Evolutionary conservation across 1,140 invertebrate genomes (phyloP).

Genomic region (Pantala flavescens): DNA sequence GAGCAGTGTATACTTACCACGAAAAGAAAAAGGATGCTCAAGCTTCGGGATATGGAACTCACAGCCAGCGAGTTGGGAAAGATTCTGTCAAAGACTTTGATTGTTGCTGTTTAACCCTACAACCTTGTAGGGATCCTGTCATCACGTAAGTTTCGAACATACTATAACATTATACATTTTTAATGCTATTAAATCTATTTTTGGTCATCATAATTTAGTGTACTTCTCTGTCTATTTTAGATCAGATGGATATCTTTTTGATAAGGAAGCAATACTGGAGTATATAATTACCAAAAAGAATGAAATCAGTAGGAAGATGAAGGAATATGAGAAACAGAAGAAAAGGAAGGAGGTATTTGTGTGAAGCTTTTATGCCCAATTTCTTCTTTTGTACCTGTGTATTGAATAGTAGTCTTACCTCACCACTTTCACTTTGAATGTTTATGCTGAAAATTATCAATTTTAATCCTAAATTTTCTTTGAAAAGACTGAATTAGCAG

Average conservation of each 20-base stretch:
- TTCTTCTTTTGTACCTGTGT: too few relatives aligned
- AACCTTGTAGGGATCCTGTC: conserved; percentile 85
- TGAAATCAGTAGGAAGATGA: conserved; percentile 78
- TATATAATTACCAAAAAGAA: conserved; percentile 94
- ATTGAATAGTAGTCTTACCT: too few relatives aligned
- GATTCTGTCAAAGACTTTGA: conserved; percentile 98
- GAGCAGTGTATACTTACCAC: conserved; percentile 96
- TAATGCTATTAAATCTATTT: conserved; percentile 19
- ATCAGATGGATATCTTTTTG: conserved; percentile 88
- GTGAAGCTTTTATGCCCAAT: conserved; percentile 2
- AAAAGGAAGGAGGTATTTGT: conserved; percentile 51
- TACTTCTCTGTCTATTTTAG: conserved; percentile 36
- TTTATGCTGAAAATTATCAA: too few relatives aligned
- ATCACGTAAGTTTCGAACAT: conserved; percentile 52
- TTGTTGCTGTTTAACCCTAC: conserved; percentile 92
- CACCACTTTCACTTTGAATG: too few relatives aligned
- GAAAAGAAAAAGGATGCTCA: conserved; percentile 95
- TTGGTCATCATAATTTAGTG: neutral
- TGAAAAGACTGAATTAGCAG: conserved; percentile 41
- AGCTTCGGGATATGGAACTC: conserved; percentile 82
- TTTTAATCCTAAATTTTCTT: too few relatives aligned
- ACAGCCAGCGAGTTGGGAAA: conserved; percentile 76
- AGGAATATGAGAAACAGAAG: conserved; percentile 87
- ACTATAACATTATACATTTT: neutral
- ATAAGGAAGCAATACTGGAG: conserved; percentile 93